Percentiles rank a stretch among this genome's conserved stretches.
Conservation (phyloP, 2,113 vertebrate species). For the Apteryx mantelli region DNA sequence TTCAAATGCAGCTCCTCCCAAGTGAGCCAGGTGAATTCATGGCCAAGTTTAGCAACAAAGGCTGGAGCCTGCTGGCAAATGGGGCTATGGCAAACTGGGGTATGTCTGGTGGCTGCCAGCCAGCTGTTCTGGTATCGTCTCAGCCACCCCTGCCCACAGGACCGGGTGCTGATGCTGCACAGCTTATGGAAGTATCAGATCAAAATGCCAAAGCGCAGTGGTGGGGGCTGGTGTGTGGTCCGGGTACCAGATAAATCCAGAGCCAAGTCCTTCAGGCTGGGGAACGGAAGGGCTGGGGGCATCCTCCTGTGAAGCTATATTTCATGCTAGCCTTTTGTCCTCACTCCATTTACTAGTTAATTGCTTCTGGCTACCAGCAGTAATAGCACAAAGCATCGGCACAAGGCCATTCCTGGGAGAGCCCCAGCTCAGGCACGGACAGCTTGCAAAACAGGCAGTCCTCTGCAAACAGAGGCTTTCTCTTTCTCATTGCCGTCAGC, state of each 20-base stretch:
- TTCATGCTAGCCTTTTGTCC: background rate
- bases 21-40: background rate
- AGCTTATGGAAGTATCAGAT: background rate
- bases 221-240: background rate
- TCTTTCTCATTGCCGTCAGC: background rate
- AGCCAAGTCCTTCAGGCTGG: background rate
- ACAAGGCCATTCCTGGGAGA: background rate
- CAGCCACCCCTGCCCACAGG: background rate
- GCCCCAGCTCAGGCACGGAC: background rate
- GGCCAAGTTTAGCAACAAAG: background rate
- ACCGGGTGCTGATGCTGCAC: fast-evolving
- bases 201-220: fast-evolving
- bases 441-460: background rate
- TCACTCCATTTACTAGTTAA: background rate
- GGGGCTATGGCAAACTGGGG: background rate
- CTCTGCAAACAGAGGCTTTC: background rate
- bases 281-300: background rate
- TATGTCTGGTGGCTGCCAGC: fast-evolving
- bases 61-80: background rate
- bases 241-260: background rate
- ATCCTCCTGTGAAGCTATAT: background rate
- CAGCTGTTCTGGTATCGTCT: background rate
- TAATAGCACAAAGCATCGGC: background rate
- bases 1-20: background rate
- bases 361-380: background rate